Percentiles rank a stretch among this genome's conserved stretches.
phyloP scores from a whole-genome alignment of 2,888 invertebrate genomes.

The Stratiomys singularior region DNA sequence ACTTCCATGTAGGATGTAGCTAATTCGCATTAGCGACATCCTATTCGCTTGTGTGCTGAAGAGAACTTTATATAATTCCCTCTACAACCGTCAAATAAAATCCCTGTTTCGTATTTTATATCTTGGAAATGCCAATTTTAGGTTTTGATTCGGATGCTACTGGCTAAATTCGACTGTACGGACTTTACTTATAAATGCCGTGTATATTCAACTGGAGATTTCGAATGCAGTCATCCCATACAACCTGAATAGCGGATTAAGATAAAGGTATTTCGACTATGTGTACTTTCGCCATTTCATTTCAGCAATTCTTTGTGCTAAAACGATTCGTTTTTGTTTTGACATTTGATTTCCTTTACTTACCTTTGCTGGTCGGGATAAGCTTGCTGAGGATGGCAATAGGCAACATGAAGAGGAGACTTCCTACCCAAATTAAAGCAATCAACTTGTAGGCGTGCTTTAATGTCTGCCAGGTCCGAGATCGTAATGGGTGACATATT shows the following conservation, averaged over 20 bases:
- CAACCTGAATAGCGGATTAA: conserved; percentile 12
- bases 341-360: conserved; percentile 32
- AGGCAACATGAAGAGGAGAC: conserved; percentile 72
- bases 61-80: too few species aligned
- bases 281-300: neutral
- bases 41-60: too few species aligned
- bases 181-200: neutral
- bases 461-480: conserved; percentile 76
- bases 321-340: neutral
- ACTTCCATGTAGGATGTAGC: too few species aligned
- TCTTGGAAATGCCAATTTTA: too few species aligned
- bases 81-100: too few species aligned
- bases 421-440: conserved; percentile 70
- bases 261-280: neutral
- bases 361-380: conserved; percentile 65
- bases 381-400: conserved; percentile 69
- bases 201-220: conserved; percentile 5
- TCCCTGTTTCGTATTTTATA: too few species aligned
- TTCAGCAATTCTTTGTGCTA: neutral
- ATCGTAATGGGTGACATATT: conserved; percentile 77
- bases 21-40: too few species aligned
- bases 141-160: too few species aligned
- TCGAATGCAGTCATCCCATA: neutral
- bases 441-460: conserved; percentile 77
- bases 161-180: too few species aligned